phyloP scores from a whole-genome alignment of 2,797 vertebrate species.

The Acanthiza pusilla region DNA sequence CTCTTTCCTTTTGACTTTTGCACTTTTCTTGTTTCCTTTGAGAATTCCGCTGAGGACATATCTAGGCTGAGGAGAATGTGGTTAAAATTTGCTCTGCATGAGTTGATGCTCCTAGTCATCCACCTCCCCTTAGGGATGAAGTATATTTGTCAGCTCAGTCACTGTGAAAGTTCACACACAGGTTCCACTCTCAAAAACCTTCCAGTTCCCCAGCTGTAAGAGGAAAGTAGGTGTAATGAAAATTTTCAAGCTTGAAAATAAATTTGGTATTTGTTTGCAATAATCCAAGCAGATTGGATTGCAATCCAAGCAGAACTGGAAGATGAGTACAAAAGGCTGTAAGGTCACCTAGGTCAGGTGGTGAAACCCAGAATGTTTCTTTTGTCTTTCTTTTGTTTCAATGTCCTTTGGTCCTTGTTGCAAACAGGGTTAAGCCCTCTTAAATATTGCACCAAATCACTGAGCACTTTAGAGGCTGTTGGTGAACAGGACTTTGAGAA shows the following conservation, averaged over 20 bases:
- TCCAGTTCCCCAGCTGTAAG: neutral
- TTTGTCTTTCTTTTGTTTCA: too few relatives aligned
- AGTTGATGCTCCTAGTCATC: neutral
- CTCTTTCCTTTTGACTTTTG: neutral
- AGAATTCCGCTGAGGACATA: neutral
- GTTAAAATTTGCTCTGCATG: neutral
- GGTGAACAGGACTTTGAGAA: neutral
- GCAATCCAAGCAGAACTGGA: neutral
- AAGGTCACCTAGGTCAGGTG: neutral
- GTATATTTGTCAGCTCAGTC: neutral
- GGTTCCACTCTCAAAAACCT: neutral
- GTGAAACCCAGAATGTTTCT: neutral
- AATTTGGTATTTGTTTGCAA: neutral
- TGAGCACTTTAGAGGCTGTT: neutral
- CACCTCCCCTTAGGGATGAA: neutral
- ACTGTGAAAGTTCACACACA: neutral
- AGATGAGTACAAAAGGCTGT: neutral
- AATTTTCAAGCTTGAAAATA: neutral
- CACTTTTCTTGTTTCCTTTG: neutral
- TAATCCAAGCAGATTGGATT: neutral
- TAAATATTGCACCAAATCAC: neutral
- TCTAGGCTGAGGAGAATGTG: neutral
- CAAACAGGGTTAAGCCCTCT: neutral
- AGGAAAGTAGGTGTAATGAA: neutral
- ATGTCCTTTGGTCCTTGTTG: neutral